Percentiles rank a stretch among this genome's conserved stretches.
These are phyloP conservation scores for Temnothorax rugatulus DNA, from an alignment of 2,888 invertebrate species.

Conservation along the genomic window DNA sequence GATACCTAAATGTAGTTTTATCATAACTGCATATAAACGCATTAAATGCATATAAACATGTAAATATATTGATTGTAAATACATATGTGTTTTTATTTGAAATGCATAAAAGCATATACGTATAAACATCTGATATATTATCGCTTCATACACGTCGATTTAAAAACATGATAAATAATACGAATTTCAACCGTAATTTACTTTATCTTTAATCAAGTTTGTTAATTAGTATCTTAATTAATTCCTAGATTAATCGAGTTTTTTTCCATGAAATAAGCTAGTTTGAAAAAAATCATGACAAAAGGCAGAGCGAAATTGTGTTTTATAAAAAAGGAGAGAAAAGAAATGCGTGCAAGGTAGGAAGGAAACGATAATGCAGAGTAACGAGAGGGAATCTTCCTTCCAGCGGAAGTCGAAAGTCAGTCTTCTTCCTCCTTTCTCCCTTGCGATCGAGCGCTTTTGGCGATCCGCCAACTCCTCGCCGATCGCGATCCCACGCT, in stretches of 20 bases:
- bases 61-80: constrained; percentile 1
- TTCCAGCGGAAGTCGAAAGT: constrained; percentile 70
- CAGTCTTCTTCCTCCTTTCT: constrained; percentile 50
- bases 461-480: constrained; percentile 61
- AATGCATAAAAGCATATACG: neutral
- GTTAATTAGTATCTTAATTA: constrained; percentile 5
- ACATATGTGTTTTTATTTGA: neutral
- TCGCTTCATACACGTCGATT: neutral
- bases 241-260: neutral
- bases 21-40: neutral
- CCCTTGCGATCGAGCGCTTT: constrained; percentile 48
- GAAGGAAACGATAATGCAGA: constrained; percentile 15
- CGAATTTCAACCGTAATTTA: neutral
- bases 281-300: neutral
- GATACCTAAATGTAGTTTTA: neutral
- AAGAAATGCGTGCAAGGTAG: constrained; percentile 2
- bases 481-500: constrained; percentile 42
- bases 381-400: constrained; percentile 39
- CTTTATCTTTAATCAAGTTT: neutral
- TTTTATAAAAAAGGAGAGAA: neutral
- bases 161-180: neutral
- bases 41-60: too few relatives aligned
- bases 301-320: neutral
- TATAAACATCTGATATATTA: neutral
- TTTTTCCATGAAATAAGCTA: neutral